phyloP scores from a whole-genome alignment of 2,797 vertebrate genomes.

The Toxotes lorentzi region DNA sequence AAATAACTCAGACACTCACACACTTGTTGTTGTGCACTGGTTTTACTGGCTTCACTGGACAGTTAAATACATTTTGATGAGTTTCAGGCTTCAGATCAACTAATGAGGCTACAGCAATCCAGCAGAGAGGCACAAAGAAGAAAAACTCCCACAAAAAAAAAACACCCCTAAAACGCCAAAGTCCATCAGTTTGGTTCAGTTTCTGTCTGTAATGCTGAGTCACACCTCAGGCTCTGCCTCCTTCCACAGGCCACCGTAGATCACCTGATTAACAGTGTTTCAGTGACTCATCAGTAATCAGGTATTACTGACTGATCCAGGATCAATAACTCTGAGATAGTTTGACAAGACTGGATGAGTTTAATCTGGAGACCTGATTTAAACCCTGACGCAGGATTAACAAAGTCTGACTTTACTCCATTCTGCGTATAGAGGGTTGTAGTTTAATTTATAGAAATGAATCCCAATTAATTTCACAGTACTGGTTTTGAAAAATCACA shows the following conservation, averaged over 20 bases:
- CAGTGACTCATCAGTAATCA: not conserved
- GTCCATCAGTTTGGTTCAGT: conserved; percentile 7
- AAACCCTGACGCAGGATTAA: not conserved
- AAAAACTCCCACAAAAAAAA: conserved; percentile 4
- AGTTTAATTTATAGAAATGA: too few species aligned
- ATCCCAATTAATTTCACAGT: too few species aligned
- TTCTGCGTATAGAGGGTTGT: too few species aligned
- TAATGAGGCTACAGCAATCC: conserved; percentile 71
- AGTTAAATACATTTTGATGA: conserved; percentile 91
- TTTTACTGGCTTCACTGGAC: conserved; percentile 81
- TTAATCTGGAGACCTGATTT: not conserved
- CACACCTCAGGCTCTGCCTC: conserved; percentile 39
- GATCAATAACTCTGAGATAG: not conserved
- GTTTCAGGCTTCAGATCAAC: conserved; percentile 64
- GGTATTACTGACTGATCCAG: not conserved
- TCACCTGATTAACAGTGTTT: not conserved
- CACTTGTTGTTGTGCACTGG: conserved; percentile 55
- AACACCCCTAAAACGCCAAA: not conserved
- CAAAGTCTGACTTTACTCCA: not conserved
- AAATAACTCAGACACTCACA: conserved; percentile 33
- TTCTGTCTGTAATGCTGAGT: conserved; percentile 1
- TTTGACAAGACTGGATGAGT: not conserved
- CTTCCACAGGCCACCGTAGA: not conserved
- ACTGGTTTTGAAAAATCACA: too few species aligned
- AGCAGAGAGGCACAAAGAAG: conserved; percentile 64